Evolutionary conservation across 2,888 invertebrate species (phyloP), one percentile per base, ranked within the genome.

Genomic region (Melanostoma mellinum): DNA sequence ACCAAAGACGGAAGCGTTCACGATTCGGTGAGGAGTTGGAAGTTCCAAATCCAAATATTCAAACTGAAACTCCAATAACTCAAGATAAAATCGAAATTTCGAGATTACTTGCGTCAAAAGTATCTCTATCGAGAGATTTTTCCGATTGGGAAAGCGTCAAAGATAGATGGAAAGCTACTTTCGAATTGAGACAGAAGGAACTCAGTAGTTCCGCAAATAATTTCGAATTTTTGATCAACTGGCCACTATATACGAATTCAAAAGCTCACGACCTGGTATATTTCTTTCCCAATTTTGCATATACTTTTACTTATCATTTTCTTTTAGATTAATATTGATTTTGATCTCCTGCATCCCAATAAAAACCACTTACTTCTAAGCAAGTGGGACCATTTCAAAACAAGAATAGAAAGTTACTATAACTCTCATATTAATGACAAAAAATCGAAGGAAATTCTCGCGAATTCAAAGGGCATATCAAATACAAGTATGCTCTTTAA

Each of bases 101-200:
- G n/a, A 53, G 9, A 33, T 53, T 53, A 33, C 8, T 53, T 35
- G 32, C 52, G 32, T 35, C 35, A 33, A 53, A 53, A 53, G 52
- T 20, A 20, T 20, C 20, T 20, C 20, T 20, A 1, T 20, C 20
- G 20, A 20, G 20, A 20, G 20, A 20, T 30, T 67, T 71, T 36
- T 55, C 76, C 5, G 48, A 73, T 35, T 82, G 77, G 77, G 69
- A 82, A 33, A 55, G 36, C 0, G 77, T 77, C 38, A 73, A 68
- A 63, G 46, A 73, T 52, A 73, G 72, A 63, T 82, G 77, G 73
- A 30, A 68, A 38, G 36, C 46, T 0, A 69, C 77, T 6, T 82
- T 72, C 46, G 9, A 30, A 8, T 20, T 82, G 20, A 77, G 69
- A 6, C 82, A 73, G 63, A 82, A 63, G 40, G 65, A 82, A 32